Base-by-base conservation (phyloP, 2,888 invertebrate species). In the Leptinotarsa haldemani region DNA sequence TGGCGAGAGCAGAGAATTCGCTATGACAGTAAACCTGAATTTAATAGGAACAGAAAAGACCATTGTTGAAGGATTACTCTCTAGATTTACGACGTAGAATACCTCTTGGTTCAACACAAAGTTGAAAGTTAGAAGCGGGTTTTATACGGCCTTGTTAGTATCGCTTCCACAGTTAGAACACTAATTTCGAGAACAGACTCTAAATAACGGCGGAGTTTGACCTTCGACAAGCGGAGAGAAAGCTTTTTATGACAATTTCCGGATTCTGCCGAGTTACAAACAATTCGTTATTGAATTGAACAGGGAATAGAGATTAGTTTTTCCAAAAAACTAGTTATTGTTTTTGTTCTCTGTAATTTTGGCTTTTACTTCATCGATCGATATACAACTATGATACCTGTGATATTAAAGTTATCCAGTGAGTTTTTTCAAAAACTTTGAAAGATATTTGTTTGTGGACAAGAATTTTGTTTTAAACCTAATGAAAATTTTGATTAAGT, bases 41-140 rank as follows among this genome's bases (percentile, higher is more conserved):
- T 73, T 75, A 75, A 75, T 75, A 73, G 75, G 71, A 73, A 73
- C 69, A 65, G 66, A 75, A 74, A 69, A 65, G 71, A 71, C 65
- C 71, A 71, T 70, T 74, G 73, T 74, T 63, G 48, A 58, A 65
- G 71, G 66, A 76, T 74, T 76, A 73, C 66, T 73, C 68, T 65
- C 71, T 48, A 64, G 68, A 63, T 69, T 74, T 68, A 67, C 58
- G 68, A 56, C 52, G 46, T 47, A 61, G 52, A 72, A 73, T 73
- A 25, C 69, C 64, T 64, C 50, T 64, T 70, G 52, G n/a, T 61
- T 18, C 40, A 67, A 67, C 61, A 53, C 67, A 46, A 46, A 52
- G 48, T 53, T 22, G 53, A 30, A 52, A 50, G 52, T 56, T 56
- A 30, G 52, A 25, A 30, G 53, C 53, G 52, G 20, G 67, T 53